A percentile compares a stretch with the other conserved stretches of the same genome.
Conservation (phyloP, 2,113 vertebrate genomes). For the Laticauda laticaudata region DNA sequence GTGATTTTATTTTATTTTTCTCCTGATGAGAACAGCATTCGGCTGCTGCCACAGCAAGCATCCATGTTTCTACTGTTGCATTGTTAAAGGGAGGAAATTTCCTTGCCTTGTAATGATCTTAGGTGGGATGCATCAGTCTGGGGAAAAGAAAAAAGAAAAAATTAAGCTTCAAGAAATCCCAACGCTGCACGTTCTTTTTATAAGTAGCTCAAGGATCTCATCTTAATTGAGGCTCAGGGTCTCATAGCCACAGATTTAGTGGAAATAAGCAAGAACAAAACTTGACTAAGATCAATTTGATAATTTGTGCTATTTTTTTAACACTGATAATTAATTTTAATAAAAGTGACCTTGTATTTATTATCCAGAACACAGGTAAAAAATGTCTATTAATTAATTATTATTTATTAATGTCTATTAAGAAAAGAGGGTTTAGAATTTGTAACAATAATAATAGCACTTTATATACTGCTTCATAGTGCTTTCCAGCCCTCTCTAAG, state of each 20-base stretch:
- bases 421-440: neutral
- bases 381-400: neutral
- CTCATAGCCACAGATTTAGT: neutral
- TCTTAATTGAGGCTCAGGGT: neutral
- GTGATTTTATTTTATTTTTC: neutral
- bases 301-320: neutral
- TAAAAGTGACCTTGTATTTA: neutral
- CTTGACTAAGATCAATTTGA: neutral
- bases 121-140: neutral
- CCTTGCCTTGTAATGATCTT: neutral
- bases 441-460: no score
- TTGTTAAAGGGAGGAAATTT: neutral
- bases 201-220: neutral
- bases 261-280: neutral
- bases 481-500: no score
- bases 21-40: neutral
- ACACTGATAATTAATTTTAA: neutral
- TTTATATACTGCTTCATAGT: no score
- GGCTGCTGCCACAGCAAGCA: rapidly evolving
- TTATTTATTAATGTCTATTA: neutral
- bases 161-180: no score
- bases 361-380: neutral
- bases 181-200: neutral
- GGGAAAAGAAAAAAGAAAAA: neutral
- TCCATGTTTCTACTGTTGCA: neutral